Conservation (phyloP, 2,888 invertebrate genomes). For the Ptychoptera contaminata region DNA sequence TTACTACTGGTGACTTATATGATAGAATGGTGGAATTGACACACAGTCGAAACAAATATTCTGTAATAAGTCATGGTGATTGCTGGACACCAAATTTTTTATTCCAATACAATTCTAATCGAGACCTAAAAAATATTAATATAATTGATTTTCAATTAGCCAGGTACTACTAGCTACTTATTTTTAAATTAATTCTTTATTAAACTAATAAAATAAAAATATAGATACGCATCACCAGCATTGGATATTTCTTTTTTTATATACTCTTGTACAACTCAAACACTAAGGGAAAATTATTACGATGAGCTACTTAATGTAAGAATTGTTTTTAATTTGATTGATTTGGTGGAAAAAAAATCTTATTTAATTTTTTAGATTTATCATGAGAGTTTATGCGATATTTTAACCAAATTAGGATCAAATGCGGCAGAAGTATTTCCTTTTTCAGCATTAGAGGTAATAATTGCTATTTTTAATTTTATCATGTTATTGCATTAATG, state of each 20-base stretch:
- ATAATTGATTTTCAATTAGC: conserved; percentile 57
- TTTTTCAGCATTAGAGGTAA: conserved; percentile 17
- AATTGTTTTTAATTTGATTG: conserved; percentile 1
- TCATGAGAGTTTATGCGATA: conserved; percentile 35
- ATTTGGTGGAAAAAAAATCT: too few species aligned
- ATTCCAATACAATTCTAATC: conserved; percentile 27
- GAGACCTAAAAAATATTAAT: conserved; percentile 20
- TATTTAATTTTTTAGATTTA: conserved; percentile 40
- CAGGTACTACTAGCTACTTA: conserved; percentile 15
- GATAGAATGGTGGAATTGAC: conserved; percentile 32
- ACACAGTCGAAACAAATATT: conserved; percentile 25
- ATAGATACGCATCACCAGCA: conserved; percentile 37
- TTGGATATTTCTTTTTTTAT: conserved; percentile 43
- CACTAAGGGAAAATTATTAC: conserved; percentile 39
- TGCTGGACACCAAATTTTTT: conserved; percentile 64
- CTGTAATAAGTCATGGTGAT: conserved; percentile 54
- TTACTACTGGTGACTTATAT: conserved; percentile 36
- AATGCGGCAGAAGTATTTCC: conserved; percentile 37
- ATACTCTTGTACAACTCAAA: conserved; percentile 44
- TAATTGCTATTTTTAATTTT: not conserved
- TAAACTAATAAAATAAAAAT: not conserved
- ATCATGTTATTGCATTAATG: not conserved
- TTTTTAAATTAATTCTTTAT: not conserved
- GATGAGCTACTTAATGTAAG: conserved; percentile 26
- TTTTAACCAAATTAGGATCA: conserved; percentile 42